These are phyloP conservation scores for Zele albiditarsus DNA, from an alignment of 2,888 invertebrate genomes.

Conservation along the genomic window DNA sequence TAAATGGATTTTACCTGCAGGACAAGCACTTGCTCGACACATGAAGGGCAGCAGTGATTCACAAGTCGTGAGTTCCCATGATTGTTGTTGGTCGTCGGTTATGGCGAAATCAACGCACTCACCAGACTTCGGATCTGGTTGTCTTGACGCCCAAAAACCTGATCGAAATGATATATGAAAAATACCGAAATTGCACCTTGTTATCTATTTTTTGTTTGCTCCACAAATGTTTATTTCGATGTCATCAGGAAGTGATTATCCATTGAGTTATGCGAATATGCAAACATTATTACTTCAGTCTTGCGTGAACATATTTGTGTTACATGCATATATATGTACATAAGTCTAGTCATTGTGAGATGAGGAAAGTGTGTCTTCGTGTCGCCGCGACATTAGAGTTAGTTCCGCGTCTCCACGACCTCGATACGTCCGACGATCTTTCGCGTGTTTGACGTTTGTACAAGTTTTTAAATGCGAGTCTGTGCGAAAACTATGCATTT, in stretches of 20 bases:
- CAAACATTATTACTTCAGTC: constrained; percentile 45
- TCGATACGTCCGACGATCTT: constrained; percentile 58
- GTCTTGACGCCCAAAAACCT: constrained; percentile 93
- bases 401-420: constrained; percentile 72
- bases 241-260: neutral
- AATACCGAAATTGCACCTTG: neutral
- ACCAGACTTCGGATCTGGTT: constrained; percentile 90
- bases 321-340: constrained; percentile 29
- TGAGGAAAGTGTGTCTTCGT: constrained; percentile 71
- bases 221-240: constrained; percentile 10
- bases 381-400: constrained; percentile 53
- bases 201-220: constrained; percentile 3
- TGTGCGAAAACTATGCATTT: constrained; percentile 13
- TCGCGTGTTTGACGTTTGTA: constrained; percentile 2
- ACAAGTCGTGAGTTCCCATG: constrained; percentile 96
- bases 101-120: constrained; percentile 90
- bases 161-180: constrained; percentile 33
- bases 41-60: constrained; percentile 95
- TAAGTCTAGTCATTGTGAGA: constrained; percentile 52
- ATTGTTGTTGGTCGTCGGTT: constrained; percentile 82
- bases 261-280: constrained; percentile 19
- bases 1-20: constrained; percentile 77
- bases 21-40: constrained; percentile 93
- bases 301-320: constrained; percentile 52
- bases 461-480: constrained; percentile 1